phyloP scores from a whole-genome alignment of 2,113 vertebrate genomes.

The Lasiurus borealis region DNA sequence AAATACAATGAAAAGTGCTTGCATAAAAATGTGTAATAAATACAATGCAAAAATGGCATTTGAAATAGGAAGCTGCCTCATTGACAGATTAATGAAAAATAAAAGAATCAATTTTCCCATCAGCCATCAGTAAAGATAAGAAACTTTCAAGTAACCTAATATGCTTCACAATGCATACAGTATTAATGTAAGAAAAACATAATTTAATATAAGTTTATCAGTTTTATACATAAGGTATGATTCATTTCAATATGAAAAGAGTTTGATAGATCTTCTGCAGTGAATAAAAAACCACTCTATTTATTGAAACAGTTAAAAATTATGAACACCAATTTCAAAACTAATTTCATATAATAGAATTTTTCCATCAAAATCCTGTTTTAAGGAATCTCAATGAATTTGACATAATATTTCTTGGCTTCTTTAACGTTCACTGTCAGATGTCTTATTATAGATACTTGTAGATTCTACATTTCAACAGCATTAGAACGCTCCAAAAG shows the following conservation, averaged over 20 bases:
- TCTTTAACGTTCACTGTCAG: neutral
- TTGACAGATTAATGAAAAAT: slow-evolving; percentile 36
- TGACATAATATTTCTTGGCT: neutral
- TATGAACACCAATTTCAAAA: slow-evolving; percentile 47
- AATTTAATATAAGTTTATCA: slow-evolving; percentile 44
- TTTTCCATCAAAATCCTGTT: slow-evolving; percentile 47
- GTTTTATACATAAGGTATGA: slow-evolving; percentile 18
- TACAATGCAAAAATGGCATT: slow-evolving; percentile 60
- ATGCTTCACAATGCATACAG: neutral
- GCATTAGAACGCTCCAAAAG: neutral
- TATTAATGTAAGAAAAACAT: slow-evolving; percentile 13
- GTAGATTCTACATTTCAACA: neutral
- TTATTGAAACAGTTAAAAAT: slow-evolving; percentile 29
- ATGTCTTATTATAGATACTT: neutral
- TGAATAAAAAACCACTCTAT: neutral
- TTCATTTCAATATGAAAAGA: neutral
- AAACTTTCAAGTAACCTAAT: slow-evolving; percentile 55
- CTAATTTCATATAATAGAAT: slow-evolving; percentile 47
- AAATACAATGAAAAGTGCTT: slow-evolving; percentile 51
- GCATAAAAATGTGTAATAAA: slow-evolving; percentile 27
- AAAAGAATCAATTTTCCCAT: slow-evolving; percentile 45
- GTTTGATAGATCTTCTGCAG: neutral
- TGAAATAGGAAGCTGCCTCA: slow-evolving; percentile 18
- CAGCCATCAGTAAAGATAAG: slow-evolving; percentile 28
- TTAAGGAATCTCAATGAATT: slow-evolving; percentile 52